Evolutionary conservation across 2,113 vertebrate species (phyloP), one percentile per base, ranked within the genome.

Genomic region (Peucedramus taeniatus): DNA sequence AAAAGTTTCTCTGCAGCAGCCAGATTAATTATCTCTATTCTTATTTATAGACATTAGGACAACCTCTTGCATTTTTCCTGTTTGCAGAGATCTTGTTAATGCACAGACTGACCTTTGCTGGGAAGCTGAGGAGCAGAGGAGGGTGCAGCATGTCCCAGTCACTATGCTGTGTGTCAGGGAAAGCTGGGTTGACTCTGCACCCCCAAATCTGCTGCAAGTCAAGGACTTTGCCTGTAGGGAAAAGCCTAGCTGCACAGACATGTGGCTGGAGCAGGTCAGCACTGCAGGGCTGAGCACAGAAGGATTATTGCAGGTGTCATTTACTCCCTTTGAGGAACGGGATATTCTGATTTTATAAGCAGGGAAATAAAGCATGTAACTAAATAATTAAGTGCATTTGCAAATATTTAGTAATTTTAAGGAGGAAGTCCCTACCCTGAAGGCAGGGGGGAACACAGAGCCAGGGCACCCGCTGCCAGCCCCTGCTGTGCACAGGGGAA

Each of bases 11-110:
- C 42, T 39, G 56, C 45, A 65, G 87, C 66, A 74, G 30, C 19
- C 13, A 31, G n/a, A 39, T 59, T 47, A 23, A 37, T 65, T 51
- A 18, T 37, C 30, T 19, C 37, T 35, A 1, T 37, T 64, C 31
- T 1, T 17, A 4, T 12, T n/a, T 30, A 37, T 0, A 35, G 45
- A 17, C 3, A 20, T 39, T 16, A 9, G 8, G 21, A 15, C 15
- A 9, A 10, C 1, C 31, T 40, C 66, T 37, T 42, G 7, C 30
- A 1, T 49, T 35, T 39, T 4, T 27, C 27, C 89, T 0, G 0
- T 7, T 18, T 10, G 74, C 39, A 63, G 42, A 61, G 81, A 31
- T 50, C 20, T 61, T 33, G 50, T 47, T 44, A 3, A 54, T 13
- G 60, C 53, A 16, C 9, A 44, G 59, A 59, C 21, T 9, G 40